These are phyloP conservation scores for Phrynocephalus guinanensis DNA, from an alignment of 2,797 vertebrate genomes.

Conservation along the genomic window DNA sequence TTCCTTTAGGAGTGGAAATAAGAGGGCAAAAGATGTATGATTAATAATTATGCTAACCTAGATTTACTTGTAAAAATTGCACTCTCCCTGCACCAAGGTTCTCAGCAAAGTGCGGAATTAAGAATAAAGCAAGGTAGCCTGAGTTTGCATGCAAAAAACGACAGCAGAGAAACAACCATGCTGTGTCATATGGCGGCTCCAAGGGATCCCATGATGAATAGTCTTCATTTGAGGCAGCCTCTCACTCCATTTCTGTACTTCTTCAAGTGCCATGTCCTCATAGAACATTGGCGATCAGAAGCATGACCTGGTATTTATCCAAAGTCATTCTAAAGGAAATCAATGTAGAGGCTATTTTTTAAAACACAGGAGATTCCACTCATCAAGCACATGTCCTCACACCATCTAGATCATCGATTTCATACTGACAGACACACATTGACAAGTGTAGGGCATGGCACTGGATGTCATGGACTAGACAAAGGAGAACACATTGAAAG, in stretches of 20 bases:
- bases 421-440: too few species aligned
- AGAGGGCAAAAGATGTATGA: constrained; percentile 65
- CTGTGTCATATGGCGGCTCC: not conserved
- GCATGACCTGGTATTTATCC: too few species aligned
- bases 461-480: not conserved
- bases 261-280: too few species aligned
- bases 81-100: constrained; percentile 23
- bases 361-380: not conserved
- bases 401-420: not conserved
- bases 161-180: not conserved
- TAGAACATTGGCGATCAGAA: too few species aligned
- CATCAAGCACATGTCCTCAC: not conserved
- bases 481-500: not conserved
- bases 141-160: constrained; percentile 32
- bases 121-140: constrained; percentile 51
- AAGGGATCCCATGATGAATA: rapidly evolving
- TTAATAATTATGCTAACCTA: constrained; percentile 73
- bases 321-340: too few species aligned
- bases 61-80: constrained; percentile 46
- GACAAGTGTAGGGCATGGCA: too few species aligned
- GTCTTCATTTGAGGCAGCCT: not conserved
- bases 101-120: constrained; percentile 53
- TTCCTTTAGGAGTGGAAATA: constrained; percentile 60
- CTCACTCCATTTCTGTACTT: rapidly evolving
- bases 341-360: not conserved